Conservation (phyloP, 2,797 vertebrate species). For the Sebastes reedi region DNA sequence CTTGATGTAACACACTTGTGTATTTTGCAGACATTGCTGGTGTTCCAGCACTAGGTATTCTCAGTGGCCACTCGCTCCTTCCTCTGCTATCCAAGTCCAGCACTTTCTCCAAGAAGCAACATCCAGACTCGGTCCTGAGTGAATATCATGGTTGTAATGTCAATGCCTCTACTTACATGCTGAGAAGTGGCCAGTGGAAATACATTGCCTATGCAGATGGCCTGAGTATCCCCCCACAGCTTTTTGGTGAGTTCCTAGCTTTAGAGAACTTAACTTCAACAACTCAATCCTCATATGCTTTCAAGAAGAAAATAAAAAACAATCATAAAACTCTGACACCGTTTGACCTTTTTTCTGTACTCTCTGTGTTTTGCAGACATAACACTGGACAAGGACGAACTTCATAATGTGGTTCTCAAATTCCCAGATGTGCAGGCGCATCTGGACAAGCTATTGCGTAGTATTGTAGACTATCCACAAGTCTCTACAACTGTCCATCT, state of each 20-base stretch:
- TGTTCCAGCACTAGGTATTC: slow-evolving; percentile 75
- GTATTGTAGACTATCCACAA: slow-evolving; percentile 87
- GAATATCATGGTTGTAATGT: slow-evolving; percentile 96
- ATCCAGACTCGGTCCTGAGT: slow-evolving; percentile 89
- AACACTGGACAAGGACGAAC: slow-evolving; percentile 88
- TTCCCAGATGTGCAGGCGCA: slow-evolving; percentile 78
- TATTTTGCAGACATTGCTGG: slow-evolving; percentile 86
- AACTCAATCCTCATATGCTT: background rate
- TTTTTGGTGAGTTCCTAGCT: slow-evolving; percentile 87
- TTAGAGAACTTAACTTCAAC: background rate
- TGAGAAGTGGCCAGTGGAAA: slow-evolving; percentile 90
- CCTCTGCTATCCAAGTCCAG: slow-evolving; percentile 74
- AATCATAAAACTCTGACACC: background rate
- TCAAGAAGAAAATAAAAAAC: background rate
- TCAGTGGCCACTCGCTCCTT: slow-evolving; percentile 92
- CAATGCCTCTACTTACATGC: slow-evolving; percentile 95
- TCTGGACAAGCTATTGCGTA: slow-evolving; percentile 87
- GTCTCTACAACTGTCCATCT: slow-evolving; percentile 87
- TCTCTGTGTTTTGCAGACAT: slow-evolving; percentile 84
- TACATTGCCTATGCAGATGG: slow-evolving; percentile 92
- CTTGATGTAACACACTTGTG: background rate
- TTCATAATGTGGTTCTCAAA: slow-evolving; percentile 84
- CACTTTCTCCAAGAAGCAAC: slow-evolving; percentile 41
- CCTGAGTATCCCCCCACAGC: slow-evolving; percentile 85
- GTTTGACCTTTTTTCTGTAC: background rate